Conservation (phyloP, 1,140 invertebrate species). For the Cotesia vestalis region DNA sequence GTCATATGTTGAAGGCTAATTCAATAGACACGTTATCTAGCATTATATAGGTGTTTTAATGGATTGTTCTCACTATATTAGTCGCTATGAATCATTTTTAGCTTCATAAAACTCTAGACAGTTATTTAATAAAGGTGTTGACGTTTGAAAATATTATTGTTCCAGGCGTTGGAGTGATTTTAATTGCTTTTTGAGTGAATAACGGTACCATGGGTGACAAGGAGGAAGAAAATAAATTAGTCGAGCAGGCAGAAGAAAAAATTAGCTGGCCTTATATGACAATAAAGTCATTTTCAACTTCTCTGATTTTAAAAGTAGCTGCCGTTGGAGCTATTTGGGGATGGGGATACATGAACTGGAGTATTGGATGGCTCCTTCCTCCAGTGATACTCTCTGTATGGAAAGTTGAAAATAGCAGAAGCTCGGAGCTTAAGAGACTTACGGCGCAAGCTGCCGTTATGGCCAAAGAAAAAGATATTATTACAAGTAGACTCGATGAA, state of each 20-base stretch:
- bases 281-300: constrained; percentile 48
- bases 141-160: background rate
- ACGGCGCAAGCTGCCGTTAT: constrained; percentile 82
- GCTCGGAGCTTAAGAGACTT: constrained; percentile 78
- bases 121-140: background rate
- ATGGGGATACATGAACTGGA: constrained; percentile 86
- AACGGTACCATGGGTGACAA: constrained; percentile 7
- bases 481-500: constrained; percentile 85
- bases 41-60: too few species aligned
- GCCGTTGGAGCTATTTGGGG: constrained; percentile 79
- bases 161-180: background rate
- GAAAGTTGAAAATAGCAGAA: constrained; percentile 80
- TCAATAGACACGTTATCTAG: background rate
- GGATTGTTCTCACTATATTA: too few species aligned
- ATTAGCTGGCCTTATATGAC: constrained; percentile 57
- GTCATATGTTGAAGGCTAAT: background rate
- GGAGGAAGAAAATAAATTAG: constrained; percentile 24
- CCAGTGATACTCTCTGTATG: constrained; percentile 83
- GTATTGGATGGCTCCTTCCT: constrained; percentile 86
- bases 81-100: background rate
- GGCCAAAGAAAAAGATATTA: constrained; percentile 85
- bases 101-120: background rate
- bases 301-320: constrained; percentile 58
- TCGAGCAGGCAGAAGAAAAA: constrained; percentile 44
- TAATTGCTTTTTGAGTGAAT: background rate